phyloP scores from a whole-genome alignment of 2,888 invertebrate genomes.

The Pediacus dermestoides region DNA sequence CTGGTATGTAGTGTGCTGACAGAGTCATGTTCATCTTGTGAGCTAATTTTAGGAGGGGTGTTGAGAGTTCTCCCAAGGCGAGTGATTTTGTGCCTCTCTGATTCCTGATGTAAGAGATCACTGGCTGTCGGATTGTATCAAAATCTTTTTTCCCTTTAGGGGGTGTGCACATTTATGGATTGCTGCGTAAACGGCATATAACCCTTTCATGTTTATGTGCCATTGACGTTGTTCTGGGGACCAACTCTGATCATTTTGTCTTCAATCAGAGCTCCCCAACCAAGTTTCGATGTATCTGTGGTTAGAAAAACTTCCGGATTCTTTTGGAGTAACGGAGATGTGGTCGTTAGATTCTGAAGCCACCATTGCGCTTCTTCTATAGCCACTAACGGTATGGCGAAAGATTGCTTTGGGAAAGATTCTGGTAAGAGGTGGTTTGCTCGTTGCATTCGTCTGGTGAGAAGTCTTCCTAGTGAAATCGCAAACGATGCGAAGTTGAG shows the following conservation, averaged over 20 bases:
- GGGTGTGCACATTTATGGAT: slow-evolving; percentile 1
- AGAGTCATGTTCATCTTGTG: slow-evolving; percentile 13
- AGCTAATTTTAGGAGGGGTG: slow-evolving; percentile 12
- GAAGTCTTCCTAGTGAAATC: slow-evolving; percentile 18
- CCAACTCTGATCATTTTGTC: slow-evolving; percentile 14
- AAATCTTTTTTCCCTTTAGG: slow-evolving; percentile 10
- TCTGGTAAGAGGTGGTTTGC: slow-evolving; percentile 1
- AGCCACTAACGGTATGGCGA: slow-evolving; percentile 4
- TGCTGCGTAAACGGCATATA: slow-evolving; percentile 18
- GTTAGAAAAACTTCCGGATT: slow-evolving; percentile 19
- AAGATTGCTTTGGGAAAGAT: not conserved
- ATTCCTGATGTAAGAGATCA: slow-evolving; percentile 12
- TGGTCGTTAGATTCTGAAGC: slow-evolving; percentile 14
- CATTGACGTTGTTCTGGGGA: slow-evolving; percentile 13
- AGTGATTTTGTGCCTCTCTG: slow-evolving; percentile 13
- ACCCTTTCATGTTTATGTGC: slow-evolving; percentile 25
- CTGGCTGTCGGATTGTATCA: slow-evolving; percentile 3
- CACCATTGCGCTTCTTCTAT: slow-evolving; percentile 17
- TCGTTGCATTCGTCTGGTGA: slow-evolving; percentile 9
- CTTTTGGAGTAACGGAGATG: slow-evolving; percentile 15
- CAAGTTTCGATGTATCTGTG: slow-evolving; percentile 21
- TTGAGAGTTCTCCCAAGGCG: slow-evolving; percentile 5
- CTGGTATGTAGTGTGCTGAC: slow-evolving; percentile 21
- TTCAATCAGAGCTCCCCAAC: slow-evolving; percentile 22
- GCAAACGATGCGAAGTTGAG: too few species aligned